Base-by-base conservation (phyloP, 2,113 vertebrate genomes). In the Mormyrus iriodes region DNA sequence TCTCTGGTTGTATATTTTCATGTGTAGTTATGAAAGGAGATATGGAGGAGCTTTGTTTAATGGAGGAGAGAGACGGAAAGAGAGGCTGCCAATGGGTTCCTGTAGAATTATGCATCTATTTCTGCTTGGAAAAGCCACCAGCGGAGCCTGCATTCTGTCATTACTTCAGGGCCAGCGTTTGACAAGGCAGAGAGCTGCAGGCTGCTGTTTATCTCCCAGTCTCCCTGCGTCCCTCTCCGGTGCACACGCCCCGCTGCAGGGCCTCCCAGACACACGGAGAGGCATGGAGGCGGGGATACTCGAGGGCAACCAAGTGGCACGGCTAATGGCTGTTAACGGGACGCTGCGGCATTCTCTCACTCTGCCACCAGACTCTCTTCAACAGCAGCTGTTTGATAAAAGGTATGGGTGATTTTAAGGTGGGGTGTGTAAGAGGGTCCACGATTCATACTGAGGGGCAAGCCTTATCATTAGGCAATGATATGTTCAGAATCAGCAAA, bases 1-100 rank as follows among this genome's bases (percentile, higher is more conserved):
- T 91, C 86, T 86, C 86, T 89, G 88, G 82, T 79, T 61, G 92
- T 95, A 92, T 92, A 93, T 94, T 92, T 87, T 52, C 48, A 90
- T 87, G 31, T 48, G n/a, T 44, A 58, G 10, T 89, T 89, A 46
- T 44, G 49, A 84, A 89, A 31, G 52, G 51, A 58, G 79, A 89
- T 35, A 85, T 1, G 53, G 42, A 21, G 79, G 19, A 89, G 88
- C 35, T 83, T 83, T 88, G 73, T 76, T 51, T 84, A 53, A 85
- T 19, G 76, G 52, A 39, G 51, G 39, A 58, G 52, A 83, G 73
- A 88, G 73, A 88, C 46, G 6, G 58, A 35, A 24, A 39, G 79
- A 85, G 88, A 61, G 79, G 61, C n/a, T 52, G 88, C 9, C 44
- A 53, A n/a, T 82, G 73, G 27, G 24, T 2, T 44, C 44, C 42